Base-by-base conservation (phyloP, 2,113 vertebrate genomes). In the Aldabrachelys gigantea region DNA sequence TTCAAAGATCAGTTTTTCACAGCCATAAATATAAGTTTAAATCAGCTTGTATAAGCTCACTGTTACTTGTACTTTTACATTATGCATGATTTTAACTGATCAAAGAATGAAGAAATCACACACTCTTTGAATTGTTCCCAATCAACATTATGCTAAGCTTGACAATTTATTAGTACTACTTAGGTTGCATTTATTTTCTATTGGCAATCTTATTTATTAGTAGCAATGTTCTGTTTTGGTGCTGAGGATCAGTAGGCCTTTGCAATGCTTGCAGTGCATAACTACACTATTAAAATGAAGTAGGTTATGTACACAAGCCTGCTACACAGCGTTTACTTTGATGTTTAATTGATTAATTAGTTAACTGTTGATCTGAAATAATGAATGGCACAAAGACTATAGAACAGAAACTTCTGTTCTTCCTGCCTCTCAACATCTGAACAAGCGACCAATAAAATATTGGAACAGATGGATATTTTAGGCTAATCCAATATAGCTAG, bases 1-100 rank as follows among this genome's bases (percentile, higher is more conserved):
- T 92, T 95, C 94, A 82, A 97, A 97, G 89, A 95, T 80, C 96
- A 94, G 89, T 83, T 96, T 85, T 95, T 96, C 84, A 87, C 81
- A 96, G 96, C 93, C 94, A 84, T 88, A 90, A 95, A 95, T 96
- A 95, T 91, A 89, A 97, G 95, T 85, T 96, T 56, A 97, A 97
- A 93, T 93, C 97, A 97, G 95, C 85, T 91, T 94, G 83, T 89
- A 75, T 2, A 50, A 91, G 91, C 80, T 80, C 81, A 21, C 82
- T 95, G 85, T 87, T 50, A 93, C 94, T 96, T 90, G 80, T 27
- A 19, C 49, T 95, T 85, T 41, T 94, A 91, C 95, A 62, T 91
- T 91, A 93, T 95, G 96, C 94, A 59, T 81, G 92, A 94, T 84
- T 93, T 69, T 47, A 54, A n/a, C 86, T 95, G 88, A 87, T 47